Evolutionary conservation across 2,113 vertebrate genomes (phyloP).

Genomic region (Egretta garzetta): DNA sequence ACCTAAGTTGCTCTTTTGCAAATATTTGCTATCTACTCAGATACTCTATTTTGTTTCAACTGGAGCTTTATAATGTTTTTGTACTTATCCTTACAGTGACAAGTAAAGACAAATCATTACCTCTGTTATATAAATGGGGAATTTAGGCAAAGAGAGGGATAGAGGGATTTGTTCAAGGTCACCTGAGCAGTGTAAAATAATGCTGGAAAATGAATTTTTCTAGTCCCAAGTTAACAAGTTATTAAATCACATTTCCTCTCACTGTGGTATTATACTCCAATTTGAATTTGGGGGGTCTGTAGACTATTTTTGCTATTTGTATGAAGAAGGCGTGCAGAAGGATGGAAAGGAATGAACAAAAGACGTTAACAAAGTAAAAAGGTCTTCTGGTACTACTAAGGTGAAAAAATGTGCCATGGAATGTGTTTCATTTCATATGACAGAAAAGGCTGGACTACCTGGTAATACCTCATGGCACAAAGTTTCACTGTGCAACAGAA

Average conservation of each 20-base stretch:
- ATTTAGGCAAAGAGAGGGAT: not conserved
- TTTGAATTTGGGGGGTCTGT: not conserved
- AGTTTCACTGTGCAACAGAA: not conserved
- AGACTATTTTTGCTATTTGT: not conserved
- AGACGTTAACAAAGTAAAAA: not conserved
- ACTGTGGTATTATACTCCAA: not conserved
- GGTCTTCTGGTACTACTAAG: not conserved
- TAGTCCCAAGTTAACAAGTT: slow-evolving; percentile 54
- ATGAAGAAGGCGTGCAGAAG: not conserved
- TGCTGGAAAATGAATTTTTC: slow-evolving; percentile 30
- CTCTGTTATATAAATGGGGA: slow-evolving; percentile 2
- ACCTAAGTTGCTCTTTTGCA: not conserved
- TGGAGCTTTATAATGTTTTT: not conserved
- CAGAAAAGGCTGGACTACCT: not conserved
- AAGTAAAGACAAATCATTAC: slow-evolving; percentile 6
- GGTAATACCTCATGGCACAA: not conserved
- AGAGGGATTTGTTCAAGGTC: slow-evolving; percentile 50
- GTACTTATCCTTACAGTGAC: not conserved
- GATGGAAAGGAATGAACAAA: not conserved
- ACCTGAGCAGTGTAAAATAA: slow-evolving; percentile 31
- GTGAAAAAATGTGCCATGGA: not conserved
- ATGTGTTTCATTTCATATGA: not conserved
- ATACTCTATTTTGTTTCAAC: not conserved
- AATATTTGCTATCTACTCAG: not conserved
- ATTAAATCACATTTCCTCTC: slow-evolving; percentile 45